Percentiles rank a stretch among this genome's conserved stretches.
Conservation (phyloP, 2,113 vertebrate species). For the Martes martes region DNA sequence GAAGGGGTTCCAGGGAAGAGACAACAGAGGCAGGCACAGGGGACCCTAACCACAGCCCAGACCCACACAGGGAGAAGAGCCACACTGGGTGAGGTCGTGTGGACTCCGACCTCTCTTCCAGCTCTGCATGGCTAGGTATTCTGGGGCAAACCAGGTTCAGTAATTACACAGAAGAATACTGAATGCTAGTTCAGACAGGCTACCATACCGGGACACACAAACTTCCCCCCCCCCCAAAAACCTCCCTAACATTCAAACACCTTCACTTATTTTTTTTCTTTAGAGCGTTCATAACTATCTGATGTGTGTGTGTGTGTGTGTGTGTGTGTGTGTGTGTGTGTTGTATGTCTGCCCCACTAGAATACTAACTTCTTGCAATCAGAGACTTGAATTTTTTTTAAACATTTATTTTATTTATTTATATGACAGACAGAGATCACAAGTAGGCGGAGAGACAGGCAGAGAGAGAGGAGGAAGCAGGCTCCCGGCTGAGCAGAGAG, state of each 20-base stretch:
- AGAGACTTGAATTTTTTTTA: not conserved
- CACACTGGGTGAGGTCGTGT: not conserved
- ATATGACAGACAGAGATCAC: too few species aligned
- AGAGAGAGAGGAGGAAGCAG: too few species aligned
- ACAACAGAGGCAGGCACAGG: not conserved
- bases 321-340: not conserved
- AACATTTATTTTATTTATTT: too few species aligned
- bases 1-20: not conserved
- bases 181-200: not conserved
- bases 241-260: not conserved
- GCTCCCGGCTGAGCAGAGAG: too few species aligned
- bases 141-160: not conserved
- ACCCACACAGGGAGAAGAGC: not conserved
- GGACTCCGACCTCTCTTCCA: too few species aligned
- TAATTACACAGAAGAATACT: not conserved
- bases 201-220: not conserved
- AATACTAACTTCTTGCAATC: not conserved
- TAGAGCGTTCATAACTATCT: not conserved
- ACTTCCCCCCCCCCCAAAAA: accelerated
- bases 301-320: not conserved
- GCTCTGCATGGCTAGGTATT: not conserved
- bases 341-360: not conserved
- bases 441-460: too few species aligned
- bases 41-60: not conserved
- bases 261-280: not conserved